A percentile compares a stretch with the other conserved stretches of the same genome.
phyloP scores from a whole-genome alignment of 2,888 invertebrate species.

The Napeogenes inachia region DNA sequence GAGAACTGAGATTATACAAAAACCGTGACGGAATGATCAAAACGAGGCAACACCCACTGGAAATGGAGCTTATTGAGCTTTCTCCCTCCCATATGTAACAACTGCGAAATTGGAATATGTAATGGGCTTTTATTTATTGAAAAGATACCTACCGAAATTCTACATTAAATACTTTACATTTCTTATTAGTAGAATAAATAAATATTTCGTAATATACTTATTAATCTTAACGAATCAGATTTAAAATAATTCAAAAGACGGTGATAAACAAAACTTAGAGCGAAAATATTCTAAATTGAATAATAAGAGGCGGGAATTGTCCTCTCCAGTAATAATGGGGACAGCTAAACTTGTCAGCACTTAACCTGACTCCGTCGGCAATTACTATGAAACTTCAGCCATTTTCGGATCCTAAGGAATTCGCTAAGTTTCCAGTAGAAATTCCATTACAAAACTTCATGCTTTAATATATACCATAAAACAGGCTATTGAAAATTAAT shows the following conservation, averaged over 20 bases:
- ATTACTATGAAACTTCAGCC: conserved; percentile 48
- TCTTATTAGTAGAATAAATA: too few species aligned
- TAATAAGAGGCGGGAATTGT: conserved; percentile 28
- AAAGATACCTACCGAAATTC: too few species aligned
- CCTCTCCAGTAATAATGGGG: conserved; percentile 27
- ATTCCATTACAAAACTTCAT: conserved; percentile 26
- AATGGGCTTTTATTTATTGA: not conserved
- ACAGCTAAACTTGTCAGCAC: conserved; percentile 33
- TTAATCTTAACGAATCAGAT: too few species aligned
- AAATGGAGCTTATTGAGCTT: not conserved
- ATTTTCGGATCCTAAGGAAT: conserved; percentile 44
- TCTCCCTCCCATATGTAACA: not conserved
- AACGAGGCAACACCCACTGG: not conserved
- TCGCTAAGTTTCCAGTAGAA: conserved; percentile 36
- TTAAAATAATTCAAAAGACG: too few species aligned
- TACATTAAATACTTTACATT: too few species aligned
- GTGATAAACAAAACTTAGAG: conserved; percentile 9
- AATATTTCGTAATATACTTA: too few species aligned
- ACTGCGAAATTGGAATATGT: not conserved
- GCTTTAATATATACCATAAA: conserved; percentile 30
- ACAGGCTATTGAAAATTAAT: conserved; percentile 30
- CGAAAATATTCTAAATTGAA: conserved; percentile 19
- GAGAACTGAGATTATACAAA: conserved; percentile 3
- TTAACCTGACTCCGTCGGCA: conserved; percentile 43
- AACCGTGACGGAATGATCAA: not conserved